Percentiles rank a stretch among this genome's conserved stretches.
Conservation (phyloP, 1,140 invertebrate species). For the Nasonia longicornis region DNA sequence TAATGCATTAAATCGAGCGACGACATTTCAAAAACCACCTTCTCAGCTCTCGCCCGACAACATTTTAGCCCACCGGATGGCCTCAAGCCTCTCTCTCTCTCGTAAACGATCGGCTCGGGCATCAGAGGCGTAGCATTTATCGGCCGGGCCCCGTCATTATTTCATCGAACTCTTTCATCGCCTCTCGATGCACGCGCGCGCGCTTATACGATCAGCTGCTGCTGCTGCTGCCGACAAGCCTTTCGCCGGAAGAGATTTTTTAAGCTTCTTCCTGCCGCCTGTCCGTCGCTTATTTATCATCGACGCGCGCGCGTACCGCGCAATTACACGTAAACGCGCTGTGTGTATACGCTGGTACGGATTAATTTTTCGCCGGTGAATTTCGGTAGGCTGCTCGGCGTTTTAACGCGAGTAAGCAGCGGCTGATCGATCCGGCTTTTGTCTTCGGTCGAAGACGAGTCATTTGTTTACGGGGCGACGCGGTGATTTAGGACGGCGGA, state of each 20-base stretch:
- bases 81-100: neutral
- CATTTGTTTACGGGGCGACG: constrained; percentile 31
- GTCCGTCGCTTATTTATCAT: constrained; percentile 32
- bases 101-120: neutral
- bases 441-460: neutral
- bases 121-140: constrained; percentile 61
- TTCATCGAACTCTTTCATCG: constrained; percentile 67
- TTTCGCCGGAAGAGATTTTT: constrained; percentile 45
- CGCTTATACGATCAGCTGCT: constrained; percentile 6
- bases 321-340: neutral
- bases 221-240: constrained; percentile 18
- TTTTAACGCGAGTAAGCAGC: constrained; percentile 20
- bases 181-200: constrained; percentile 46
- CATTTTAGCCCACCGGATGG: neutral
- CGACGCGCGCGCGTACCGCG: neutral
- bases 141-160: constrained; percentile 65
- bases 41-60: neutral
- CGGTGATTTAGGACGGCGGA: constrained; percentile 33
- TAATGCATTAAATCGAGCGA: too few species aligned
- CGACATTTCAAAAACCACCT: neutral
- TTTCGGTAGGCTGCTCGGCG: neutral
- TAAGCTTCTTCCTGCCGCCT: constrained; percentile 7
- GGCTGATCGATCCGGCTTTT: constrained; percentile 16
- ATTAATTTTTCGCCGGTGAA: constrained; percentile 38
- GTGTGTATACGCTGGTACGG: neutral